Percentiles rank a stretch among this genome's conserved stretches.
Conservation (phyloP, 1,140 invertebrate genomes). For the Trypoxylus dichotomus region DNA sequence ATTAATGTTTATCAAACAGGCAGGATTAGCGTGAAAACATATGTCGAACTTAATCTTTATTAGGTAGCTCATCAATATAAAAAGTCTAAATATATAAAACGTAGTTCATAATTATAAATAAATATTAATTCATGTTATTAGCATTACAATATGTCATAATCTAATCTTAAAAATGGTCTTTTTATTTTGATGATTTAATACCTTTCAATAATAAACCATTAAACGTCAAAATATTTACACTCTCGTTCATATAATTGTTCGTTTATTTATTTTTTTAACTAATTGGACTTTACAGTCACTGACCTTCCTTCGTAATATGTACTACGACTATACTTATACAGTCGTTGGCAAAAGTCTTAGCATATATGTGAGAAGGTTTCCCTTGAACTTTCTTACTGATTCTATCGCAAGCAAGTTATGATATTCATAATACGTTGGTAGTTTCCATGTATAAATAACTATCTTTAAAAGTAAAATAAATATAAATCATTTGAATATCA, state of each 20-base stretch:
- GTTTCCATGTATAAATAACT: no score
- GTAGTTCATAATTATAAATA: conserved; percentile 2
- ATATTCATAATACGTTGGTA: no score
- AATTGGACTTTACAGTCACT: conserved; percentile 10
- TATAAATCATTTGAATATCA: no score
- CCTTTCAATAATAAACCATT: conserved; percentile 11
- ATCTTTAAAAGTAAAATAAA: no score
- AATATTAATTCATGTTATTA: neutral
- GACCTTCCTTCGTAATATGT: neutral
- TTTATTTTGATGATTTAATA: conserved; percentile 19
- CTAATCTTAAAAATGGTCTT: conserved; percentile 11
- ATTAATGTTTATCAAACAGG: no score
- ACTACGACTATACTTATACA: neutral
- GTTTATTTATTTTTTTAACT: conserved; percentile 2
- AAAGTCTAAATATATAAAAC: neutral
- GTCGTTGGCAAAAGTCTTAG: no score
- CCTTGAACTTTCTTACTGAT: no score
- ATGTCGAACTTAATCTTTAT: conserved; percentile 1
- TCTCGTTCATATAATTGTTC: neutral
- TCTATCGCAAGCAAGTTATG: no score
- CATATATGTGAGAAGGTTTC: no score
- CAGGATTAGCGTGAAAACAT: no score
- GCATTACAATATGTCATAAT: conserved; percentile 3
- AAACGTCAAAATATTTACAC: conserved; percentile 2
- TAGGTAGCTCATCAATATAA: neutral